Base-by-base conservation (phyloP, 2,113 vertebrate species). In the Pluvialis apricaria region DNA sequence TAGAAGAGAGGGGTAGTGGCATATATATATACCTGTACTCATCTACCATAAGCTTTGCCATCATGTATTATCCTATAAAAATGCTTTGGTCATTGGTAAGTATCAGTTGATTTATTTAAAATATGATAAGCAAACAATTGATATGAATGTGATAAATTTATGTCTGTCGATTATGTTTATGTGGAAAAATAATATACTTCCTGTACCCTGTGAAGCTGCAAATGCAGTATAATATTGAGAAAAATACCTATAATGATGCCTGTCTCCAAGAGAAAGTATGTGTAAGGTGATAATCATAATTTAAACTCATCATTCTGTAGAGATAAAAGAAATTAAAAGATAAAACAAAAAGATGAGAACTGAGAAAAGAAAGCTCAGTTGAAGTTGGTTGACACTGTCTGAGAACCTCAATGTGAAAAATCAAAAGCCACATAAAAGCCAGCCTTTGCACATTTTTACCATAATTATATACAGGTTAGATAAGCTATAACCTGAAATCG, bases 1-100 rank as follows among this genome's bases (percentile, higher is more conserved):
- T n/a, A 47, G 28, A 73, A 84, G 5, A 55, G 13, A 73, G 2
- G 5, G 1, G 8, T 19, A 1, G 13, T 0, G 0, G 12, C 26
- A 45, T 4, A 10, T 3, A 2, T 49, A 6, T 44, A 34, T 15
- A 10, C 8, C 26, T 73, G 15, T 26, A 52, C 11, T 47, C 18
- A 25, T 14, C 6, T 69, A n/a, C 31, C 1, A 0, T 29, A 72
- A 14, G 9, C 10, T 64, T 82, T 69, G 4, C 19, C 22, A 28
- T 54, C 4, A 32, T 1, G 3, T 4, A 47, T 20, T 61, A 26
- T 26, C 7, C 65, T 77, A 25, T 32, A 26, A 28, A 38, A 26
- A 22, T 45, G 7, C 62, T 87, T 76, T 38, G 6, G 15, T 60
- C 40, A 54, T 31, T 65, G 18, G 51, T 36, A 32, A 4, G 11